Base-by-base conservation (phyloP, 1,140 invertebrate species). In the Pseudoatta argentina region DNA sequence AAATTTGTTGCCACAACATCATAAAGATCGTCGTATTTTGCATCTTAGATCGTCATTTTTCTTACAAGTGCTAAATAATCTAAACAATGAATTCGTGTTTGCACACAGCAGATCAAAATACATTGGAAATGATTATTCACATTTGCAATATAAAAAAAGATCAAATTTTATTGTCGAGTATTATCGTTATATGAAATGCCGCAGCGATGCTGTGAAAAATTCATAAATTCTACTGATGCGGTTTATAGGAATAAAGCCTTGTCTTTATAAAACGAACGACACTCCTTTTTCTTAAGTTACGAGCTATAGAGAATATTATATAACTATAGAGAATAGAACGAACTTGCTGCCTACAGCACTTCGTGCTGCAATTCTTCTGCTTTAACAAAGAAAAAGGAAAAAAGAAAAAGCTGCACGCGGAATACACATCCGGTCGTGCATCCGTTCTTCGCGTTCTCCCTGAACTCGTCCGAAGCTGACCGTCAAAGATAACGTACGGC, bases 351-450 rank as follows among this genome's bases (percentile, higher is more conserved):
- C 7, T 12, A 16, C 34, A 24, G 39, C n/a, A 34, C 39, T 27
- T 27, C 27, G 27, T 27, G 27, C 2, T 24, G 66, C 75, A 44
- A 44, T 14, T 18, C 39, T n/a, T 16, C 59, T 7, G n/a, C 57
- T n/a, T 14, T 3, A 2, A 18, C 30, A 59, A 73, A 67, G 57
- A 64, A 53, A 51, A 30, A 6, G 5, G 5, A n/a, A n/a, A 21
- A 21, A 10, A 18, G 18, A 14, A 34, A 79, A 57, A 67, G 51
- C n/a, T 21, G 24, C 57, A 44, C 57, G 24, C 71, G 55, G 12
- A 59, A 57, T 87, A 72, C 66, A 88, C 73, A 76, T 76, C 55
- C 73, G 73, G 87, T 63, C 57, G 66, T 67, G 86, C 77, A 51
- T 63, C 67, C 85, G 76, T 76, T 87, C 30, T 48, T 66, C 69